Percentiles rank a stretch among this genome's conserved stretches.
phyloP scores from a whole-genome alignment of 2,797 vertebrate species.

The Pangasius sanitwongsei region DNA sequence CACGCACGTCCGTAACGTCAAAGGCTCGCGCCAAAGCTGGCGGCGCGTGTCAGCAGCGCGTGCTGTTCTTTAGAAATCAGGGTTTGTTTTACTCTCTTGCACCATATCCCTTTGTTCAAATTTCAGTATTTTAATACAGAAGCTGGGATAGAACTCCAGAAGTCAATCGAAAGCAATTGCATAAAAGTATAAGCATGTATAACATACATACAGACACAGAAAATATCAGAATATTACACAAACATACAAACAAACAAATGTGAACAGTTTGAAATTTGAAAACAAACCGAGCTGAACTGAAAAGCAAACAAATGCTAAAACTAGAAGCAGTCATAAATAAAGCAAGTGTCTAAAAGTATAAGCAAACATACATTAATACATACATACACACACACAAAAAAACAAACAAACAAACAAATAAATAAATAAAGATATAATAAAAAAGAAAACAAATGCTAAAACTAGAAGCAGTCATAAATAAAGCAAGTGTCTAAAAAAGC shows the following conservation, averaged over 20 bases:
- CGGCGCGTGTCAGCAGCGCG: conserved; percentile 19
- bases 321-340: neutral
- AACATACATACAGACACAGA: no score
- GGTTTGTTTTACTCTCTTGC: neutral
- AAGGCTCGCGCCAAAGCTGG: neutral
- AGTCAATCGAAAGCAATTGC: neutral
- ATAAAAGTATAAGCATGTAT: neutral
- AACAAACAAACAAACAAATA: neutral
- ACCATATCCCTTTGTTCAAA: neutral
- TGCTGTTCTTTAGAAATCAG: conserved; percentile 2
- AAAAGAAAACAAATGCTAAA: neutral
- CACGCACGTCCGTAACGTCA: conserved; percentile 36
- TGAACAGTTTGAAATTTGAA: no score
- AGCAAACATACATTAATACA: neutral
- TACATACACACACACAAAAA: neutral
- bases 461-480: no score
- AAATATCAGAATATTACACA: no score
- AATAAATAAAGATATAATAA: neutral
- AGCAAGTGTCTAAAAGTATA: neutral
- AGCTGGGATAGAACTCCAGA: neutral
- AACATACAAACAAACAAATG: neutral
- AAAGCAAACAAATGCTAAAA: no score
- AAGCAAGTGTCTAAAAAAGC: no score
- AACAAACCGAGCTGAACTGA: no score
- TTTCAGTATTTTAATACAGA: neutral